Base-by-base conservation (phyloP, 2,113 vertebrate species). In the Arenaria interpres region DNA sequence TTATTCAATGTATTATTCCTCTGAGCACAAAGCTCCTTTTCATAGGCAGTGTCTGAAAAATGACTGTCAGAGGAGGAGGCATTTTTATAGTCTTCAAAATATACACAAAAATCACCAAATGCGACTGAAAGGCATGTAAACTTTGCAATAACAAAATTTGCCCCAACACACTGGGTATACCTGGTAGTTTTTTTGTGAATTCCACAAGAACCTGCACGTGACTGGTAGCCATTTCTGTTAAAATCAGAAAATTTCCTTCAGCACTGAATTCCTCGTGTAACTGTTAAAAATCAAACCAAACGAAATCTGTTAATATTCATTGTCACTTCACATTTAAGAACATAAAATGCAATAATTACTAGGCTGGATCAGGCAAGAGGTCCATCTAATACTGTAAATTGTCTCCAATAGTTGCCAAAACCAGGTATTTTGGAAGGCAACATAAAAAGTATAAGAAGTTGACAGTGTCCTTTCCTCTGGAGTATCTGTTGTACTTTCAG, bases 151-250 rank as follows among this genome's bases (percentile, higher is more conserved):
- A 33, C 24, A 93, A 76, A 39, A 32, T 67, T 32, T 82, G 15
- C 10, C 35, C 64, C 25, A 53, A 39, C 7, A 63, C 2, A 18
- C 10, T 78, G 43, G 50, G 80, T 69, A 68, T 98, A 99, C 99
- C 99, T 99, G 99, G 99, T 83, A 99, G 98, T 80, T 98, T 99
- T 98, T 99, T 99, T 27, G 99, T 99, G 98, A 99, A 99, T 97
- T 99, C 99, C 90, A 99, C 99, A 59, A 99, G 98, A 80, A 99
- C 98, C 91, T 99, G 99, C 66, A 99, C 99, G 35, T 99, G 99
- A 98, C 97, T 99, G 32, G 99, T 99, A 81, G 99, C 99, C 98
- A 99, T 99, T 98, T 99, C 99, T 56, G 99, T 99, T 97, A 99
- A 97, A 64, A 99, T 98, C 24, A 99, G 98, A 97, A 99, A 99